Conservation (phyloP, 1,140 invertebrate species). For the Leptinotarsa texana region DNA sequence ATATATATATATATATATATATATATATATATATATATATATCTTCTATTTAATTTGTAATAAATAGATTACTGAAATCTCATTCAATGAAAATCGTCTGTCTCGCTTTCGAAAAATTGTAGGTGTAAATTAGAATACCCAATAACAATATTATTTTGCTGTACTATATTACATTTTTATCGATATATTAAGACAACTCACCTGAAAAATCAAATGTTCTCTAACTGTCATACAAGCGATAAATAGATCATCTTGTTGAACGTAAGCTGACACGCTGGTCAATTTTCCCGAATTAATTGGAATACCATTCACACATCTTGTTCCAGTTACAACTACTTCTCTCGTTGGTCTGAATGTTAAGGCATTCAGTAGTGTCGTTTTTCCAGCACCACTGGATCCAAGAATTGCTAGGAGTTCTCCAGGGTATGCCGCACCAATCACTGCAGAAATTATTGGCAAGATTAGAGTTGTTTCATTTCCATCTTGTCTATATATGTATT, state of each 20-base stretch:
- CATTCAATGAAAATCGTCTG: too few relatives aligned
- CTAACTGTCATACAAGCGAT: conserved; percentile 88
- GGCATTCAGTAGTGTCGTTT: conserved; percentile 92
- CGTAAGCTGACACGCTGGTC: conserved; percentile 85
- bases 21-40: too few relatives aligned
- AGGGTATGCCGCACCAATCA: conserved; percentile 83
- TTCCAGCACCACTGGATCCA: conserved; percentile 94
- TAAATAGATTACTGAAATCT: too few relatives aligned
- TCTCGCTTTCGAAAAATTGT: background rate
- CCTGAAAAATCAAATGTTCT: conserved; percentile 89
- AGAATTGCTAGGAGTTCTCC: conserved; percentile 90
- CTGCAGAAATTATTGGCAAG: conserved; percentile 56
- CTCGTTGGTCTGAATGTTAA: conserved; percentile 72
- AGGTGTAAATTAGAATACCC: background rate
- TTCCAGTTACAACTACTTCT: conserved; percentile 72
- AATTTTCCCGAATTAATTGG: conserved; percentile 69
- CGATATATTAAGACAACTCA: conserved; percentile 48
- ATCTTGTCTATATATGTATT: too few relatives aligned
- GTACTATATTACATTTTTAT: background rate
- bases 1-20: too few relatives aligned
- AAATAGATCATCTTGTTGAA: conserved; percentile 95
- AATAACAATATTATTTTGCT: background rate
- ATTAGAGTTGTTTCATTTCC: too few relatives aligned
- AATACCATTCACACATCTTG: conserved; percentile 72
- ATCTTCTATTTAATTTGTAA: too few relatives aligned